These are phyloP conservation scores for Aphis craccivora DNA, from an alignment of 1,140 invertebrate genomes.

Conservation along the genomic window DNA sequence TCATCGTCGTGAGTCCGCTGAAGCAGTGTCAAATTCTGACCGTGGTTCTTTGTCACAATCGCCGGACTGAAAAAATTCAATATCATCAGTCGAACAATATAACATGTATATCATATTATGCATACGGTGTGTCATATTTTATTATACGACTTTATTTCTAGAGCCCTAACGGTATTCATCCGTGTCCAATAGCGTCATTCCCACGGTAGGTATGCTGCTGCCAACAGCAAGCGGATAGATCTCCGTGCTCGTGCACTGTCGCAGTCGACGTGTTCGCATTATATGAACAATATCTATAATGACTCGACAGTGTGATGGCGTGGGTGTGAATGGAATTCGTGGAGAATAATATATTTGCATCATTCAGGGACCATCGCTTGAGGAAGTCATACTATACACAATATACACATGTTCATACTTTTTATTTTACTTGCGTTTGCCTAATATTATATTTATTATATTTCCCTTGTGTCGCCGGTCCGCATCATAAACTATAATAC, in stretches of 20 bases:
- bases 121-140: neutral
- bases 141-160: neutral
- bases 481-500: too few species aligned
- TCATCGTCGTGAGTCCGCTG: neutral
- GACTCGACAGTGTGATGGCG: neutral
- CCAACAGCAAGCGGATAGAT: neutral
- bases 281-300: slow-evolving; percentile 15
- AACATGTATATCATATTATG: neutral
- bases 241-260: neutral
- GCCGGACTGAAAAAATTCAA: neutral
- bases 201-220: neutral
- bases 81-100: neutral
- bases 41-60: neutral
- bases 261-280: neutral
- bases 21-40: neutral
- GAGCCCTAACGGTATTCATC: slow-evolving; percentile 35
- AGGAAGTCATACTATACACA: neutral
- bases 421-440: too few species aligned
- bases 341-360: neutral
- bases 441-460: too few species aligned
- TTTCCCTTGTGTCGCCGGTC: too few species aligned
- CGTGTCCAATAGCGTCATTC: slow-evolving; percentile 10
- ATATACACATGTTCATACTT: too few species aligned
- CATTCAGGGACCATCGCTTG: neutral
- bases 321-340: neutral